Conservation (phyloP, 23 tunicate genomes). For the Clavelina lepadiformis region DNA sequence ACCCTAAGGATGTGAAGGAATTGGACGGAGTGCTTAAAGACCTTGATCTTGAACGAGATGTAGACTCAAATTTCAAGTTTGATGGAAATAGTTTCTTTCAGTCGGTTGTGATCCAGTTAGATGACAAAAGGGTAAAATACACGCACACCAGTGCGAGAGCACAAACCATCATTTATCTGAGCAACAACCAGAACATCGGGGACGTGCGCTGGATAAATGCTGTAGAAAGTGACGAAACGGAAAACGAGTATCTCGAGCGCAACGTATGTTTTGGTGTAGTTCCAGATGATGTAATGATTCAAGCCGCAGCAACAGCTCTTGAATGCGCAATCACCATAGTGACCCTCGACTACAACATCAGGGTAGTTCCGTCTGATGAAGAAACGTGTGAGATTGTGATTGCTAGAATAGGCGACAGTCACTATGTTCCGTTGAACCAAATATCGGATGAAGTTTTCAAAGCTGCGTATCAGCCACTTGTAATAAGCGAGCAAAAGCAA, state of each 20-base stretch:
- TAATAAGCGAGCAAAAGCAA: neutral
- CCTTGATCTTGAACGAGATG: no score
- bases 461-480: neutral
- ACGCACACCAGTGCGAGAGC: constrained; percentile 14
- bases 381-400: constrained; percentile 13
- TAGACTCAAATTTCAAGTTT: no score
- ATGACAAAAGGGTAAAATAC: neutral
- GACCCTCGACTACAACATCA: constrained; percentile 12
- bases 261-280: constrained; percentile 18
- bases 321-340: constrained; percentile 42
- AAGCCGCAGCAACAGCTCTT: constrained; percentile 45
- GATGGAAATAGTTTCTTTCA: constrained; percentile 79
- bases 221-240: constrained; percentile 21
- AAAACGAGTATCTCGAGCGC: constrained; percentile 36
- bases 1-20: no score
- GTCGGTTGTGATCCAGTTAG: constrained; percentile 57
- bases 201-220: constrained; percentile 23
- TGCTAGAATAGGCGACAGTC: constrained; percentile 12
- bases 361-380: constrained; percentile 10
- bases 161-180: constrained; percentile 26
- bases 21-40: no score
- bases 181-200: constrained; percentile 18
- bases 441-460: neutral
- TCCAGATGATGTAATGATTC: constrained; percentile 47
- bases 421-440: constrained; percentile 15